Evolutionary conservation across 2,797 vertebrate species (phyloP).

Genomic region (Delichon dasypus): DNA sequence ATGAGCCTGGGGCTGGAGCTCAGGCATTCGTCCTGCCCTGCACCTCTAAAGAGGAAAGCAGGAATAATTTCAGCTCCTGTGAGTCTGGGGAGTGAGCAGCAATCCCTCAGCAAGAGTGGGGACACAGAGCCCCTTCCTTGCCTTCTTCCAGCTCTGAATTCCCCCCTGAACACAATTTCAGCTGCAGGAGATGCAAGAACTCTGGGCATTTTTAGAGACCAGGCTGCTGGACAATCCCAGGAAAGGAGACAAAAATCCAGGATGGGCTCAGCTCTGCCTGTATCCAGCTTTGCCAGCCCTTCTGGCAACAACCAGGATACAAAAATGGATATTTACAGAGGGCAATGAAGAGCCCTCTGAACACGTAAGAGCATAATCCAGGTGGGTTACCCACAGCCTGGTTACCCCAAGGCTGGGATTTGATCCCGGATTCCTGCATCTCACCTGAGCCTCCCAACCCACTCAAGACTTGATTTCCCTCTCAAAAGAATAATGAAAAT

Average conservation of each 20-base stretch:
- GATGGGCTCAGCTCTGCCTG: background rate
- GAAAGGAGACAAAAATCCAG: background rate
- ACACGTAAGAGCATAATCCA: background rate
- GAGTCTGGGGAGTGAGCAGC: background rate
- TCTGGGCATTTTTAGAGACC: background rate
- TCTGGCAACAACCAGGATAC: background rate
- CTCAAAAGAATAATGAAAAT: background rate
- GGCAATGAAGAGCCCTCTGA: background rate
- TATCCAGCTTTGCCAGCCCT: background rate
- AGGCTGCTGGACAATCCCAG: background rate
- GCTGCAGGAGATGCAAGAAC: background rate
- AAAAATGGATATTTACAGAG: background rate
- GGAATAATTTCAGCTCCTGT: background rate
- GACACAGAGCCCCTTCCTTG: background rate
- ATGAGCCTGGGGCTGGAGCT: background rate
- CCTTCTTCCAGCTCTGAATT: background rate
- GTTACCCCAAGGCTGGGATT: background rate
- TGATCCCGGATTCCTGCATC: background rate
- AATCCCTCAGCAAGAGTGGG: background rate
- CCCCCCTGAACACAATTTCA: background rate
- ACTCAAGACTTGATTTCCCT: background rate
- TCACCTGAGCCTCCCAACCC: background rate
- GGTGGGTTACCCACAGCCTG: background rate
- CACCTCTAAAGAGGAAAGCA: background rate
- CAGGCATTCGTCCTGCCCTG: background rate